Base-by-base conservation (phyloP, 2,797 vertebrate genomes). In the Alfaro cultratus region DNA sequence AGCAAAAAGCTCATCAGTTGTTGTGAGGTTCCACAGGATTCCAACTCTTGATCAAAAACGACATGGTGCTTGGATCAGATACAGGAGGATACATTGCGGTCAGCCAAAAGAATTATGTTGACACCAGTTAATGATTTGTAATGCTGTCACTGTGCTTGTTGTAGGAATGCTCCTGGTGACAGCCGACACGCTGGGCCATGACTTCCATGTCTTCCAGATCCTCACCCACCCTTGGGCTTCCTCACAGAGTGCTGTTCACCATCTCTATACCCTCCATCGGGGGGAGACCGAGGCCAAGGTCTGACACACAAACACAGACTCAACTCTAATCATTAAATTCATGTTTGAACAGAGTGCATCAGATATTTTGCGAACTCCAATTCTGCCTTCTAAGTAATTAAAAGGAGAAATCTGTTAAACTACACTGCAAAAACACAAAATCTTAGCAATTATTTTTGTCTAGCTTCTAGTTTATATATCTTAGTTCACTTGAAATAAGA, bases 241-340 rank as follows among this genome's bases (percentile, higher is more conserved):
- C 0, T 98, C 98, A 29, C 98, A 99, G 95, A 98, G 97, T 85
- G 98, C 99, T 1, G 97, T 99, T 77, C 98, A 99, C 93, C 99
- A 99, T 89, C 96, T 99, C 43, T 99, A 99, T 85, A 99, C 98
- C 0, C 95, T 99, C 87, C 99, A 99, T 91, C 97, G 99, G 18
- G 99, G 99, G 75, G 99, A 99, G 92, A 99, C 99, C 0, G 99
- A 99, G 96, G 98, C 99, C 91, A 99, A 99, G 97, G 98, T 99
- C 91, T 94, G 83, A 76, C 6, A 76, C 76, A 64, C 70, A 96
- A 64, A 74, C 41, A 68, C 29, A 57, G 10, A 3, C 43, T 71
- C 46, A 53, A 43, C 73, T 34, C 53, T 73, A 7, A 11, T 47
- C 6, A 34, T 67, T 8, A 36, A 36, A 23, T 64, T 26, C 4